These are phyloP conservation scores for Tokudaia muenninki DNA, from an alignment of 2,797 vertebrate genomes.

Conservation along the genomic window DNA sequence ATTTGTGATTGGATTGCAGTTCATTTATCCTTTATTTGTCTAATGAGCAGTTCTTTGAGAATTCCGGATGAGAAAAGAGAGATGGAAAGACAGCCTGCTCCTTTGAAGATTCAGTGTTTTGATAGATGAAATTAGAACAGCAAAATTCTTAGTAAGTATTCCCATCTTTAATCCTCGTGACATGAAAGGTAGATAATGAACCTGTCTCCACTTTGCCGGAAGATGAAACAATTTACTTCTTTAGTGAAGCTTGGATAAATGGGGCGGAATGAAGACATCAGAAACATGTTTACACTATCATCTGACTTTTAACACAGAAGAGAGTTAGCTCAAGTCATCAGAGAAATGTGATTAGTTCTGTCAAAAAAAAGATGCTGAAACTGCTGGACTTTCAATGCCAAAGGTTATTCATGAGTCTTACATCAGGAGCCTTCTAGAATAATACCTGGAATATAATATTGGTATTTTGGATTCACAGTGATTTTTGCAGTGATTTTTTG, in stretches of 20 bases:
- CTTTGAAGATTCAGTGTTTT: background rate
- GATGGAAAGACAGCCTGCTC: background rate
- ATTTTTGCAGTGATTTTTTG: background rate
- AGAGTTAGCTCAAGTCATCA: background rate
- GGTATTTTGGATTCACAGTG: background rate
- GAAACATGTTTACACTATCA: background rate
- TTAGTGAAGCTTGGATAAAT: constrained; percentile 16
- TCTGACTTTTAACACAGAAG: background rate
- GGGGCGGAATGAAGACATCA: background rate
- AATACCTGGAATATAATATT: background rate
- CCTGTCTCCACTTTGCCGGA: background rate
- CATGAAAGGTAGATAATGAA: background rate
- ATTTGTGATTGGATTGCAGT: background rate
- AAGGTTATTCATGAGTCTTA: background rate
- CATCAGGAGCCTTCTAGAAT: background rate
- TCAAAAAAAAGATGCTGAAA: background rate
- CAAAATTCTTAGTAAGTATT: background rate
- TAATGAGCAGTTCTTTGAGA: background rate
- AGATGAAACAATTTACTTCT: background rate
- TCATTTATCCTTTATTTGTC: background rate
- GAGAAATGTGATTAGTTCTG: background rate
- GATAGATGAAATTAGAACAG: background rate
- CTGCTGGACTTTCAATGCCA: background rate
- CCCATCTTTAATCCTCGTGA: constrained; percentile 22
- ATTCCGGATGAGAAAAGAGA: background rate